Percentiles rank a stretch among this genome's conserved stretches.
phyloP scores from a whole-genome alignment of 2,113 vertebrate species.

The Phocoena sinus region DNA sequence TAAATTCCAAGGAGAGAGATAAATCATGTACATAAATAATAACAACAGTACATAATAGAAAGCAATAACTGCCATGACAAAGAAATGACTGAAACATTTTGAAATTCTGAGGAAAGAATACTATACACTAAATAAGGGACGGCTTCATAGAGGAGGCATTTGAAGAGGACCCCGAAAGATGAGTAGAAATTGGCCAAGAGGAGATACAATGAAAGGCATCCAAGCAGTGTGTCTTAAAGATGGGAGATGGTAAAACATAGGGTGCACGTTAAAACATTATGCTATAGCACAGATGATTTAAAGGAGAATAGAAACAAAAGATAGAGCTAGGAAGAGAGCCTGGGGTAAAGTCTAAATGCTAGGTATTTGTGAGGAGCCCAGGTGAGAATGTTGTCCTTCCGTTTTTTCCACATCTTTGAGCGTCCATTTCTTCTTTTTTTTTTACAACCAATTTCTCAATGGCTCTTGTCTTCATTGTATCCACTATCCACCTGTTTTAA shows the following conservation, averaged over 20 bases:
- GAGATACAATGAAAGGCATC: not conserved
- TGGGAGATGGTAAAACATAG: not conserved
- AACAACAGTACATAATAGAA: not conserved
- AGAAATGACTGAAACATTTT: not conserved
- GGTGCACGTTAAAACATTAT: not conserved
- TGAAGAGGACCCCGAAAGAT: not conserved
- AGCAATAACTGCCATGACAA: not conserved
- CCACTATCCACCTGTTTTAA: not conserved
- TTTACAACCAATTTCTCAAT: not conserved
- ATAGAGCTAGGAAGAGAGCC: not conserved
- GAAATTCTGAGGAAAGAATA: not conserved
- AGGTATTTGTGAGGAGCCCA: not conserved
- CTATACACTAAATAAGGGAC: not conserved
- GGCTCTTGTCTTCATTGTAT: not conserved
- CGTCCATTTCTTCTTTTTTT: not conserved
- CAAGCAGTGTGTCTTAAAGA: not conserved
- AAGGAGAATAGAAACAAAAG: not conserved
- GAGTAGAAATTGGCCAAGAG: not conserved
- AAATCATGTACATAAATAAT: not conserved
- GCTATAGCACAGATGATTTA: not conserved
- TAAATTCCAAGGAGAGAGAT: not conserved
- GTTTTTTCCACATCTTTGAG: not conserved
- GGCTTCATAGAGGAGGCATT: not conserved
- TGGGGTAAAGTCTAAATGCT: not conserved
- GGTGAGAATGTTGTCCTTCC: not conserved